Base-by-base conservation (phyloP, 2,888 invertebrate species). In the Exocentrus adspersus region DNA sequence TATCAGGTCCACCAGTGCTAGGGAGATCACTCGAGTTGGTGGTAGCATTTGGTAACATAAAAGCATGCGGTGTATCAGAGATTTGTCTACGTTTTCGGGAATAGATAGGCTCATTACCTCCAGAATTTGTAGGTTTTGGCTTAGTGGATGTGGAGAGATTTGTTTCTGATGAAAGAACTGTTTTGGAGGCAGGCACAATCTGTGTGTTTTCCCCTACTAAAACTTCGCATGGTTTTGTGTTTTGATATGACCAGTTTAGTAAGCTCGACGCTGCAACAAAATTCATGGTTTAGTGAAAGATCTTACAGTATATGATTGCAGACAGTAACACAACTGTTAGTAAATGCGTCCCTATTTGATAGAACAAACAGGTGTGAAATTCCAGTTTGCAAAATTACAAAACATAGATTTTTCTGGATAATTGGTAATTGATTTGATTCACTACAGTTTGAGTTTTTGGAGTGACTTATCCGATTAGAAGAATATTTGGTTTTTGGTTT, bases 161-260 rank as follows among this genome's bases (percentile, higher is more conserved):
- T 77, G 85, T 88, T 60, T 90, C 90, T 70, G 90, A n/a, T n/a
- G n/a, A 85, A 72, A 89, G 87, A 69, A 89, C 86, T 4, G 73
- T 72, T 84, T 92, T 92, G 62, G 91, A 88, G 64, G 91, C 88
- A 78, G 87, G 85, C 67, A 87, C 86, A 73, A 89, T 86, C 82
- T 90, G 90, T 68, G 89, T 84, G 77, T 89, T 90, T 81, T 92
- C 93, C 75, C 91, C 92, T 74, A 94, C 93, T 79, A 93, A 86
- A 75, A 94, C 93, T 79, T 92, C 90, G 86, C 94, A 94, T 65
- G 92, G 90, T 82, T 91, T 92, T 72, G 92, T 87, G 77, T 90
- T 91, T 83, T 91, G 91, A 86, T 92, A 92, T 82, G 93, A 91
- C 91, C 92, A 93, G 84, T 92, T 92, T 77, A 93, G 87, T 76